Base-by-base conservation (phyloP, 2,888 invertebrate genomes). In the Suillia variegata region DNA sequence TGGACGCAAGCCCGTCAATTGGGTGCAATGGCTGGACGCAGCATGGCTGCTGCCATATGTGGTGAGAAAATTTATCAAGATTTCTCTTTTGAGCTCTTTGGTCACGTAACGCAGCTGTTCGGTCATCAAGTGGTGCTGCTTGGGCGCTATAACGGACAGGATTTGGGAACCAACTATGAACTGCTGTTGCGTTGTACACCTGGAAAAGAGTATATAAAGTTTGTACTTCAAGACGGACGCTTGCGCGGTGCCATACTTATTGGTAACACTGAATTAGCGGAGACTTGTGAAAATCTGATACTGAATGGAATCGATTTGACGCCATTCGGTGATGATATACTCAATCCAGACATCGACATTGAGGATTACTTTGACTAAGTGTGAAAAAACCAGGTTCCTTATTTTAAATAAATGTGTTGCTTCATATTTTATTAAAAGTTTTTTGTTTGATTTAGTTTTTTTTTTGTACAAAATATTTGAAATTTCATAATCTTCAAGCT, bases 1-100 rank as follows among this genome's bases (percentile, higher is more conserved):
- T 99, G 99, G 99, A 95, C 96, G 1, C 99, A 99, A 83, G 99
- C 98, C 0, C 85, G 96, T 56, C 97, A 98, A 83, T 98, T 98
- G 97, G 99, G 98, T 10, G 87, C 88, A 56, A 96, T 94, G 85
- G 96, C 94, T 21, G 98, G 95, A 0, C 92, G 92, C 79, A 89
- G 91, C 59, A 98, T 99, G 93, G 86, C 87, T 62, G 75, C 81
- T 1, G 63, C 58, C 2, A 75, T 86, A 6, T 85, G 81, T 12
- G 84, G 86, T 6, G 88, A 92, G 80, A 84, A 85, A 65, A 85
- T 92, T 13, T 83, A 89, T 58, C 93, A 91, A 82, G 98, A 98
- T 80, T 96, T 98, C 80, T 95, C 95, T 79, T 99, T 99, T 84
- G 99, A 99, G 83, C 82, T 99, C 33, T 99, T 99, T 77, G 91